A percentile compares a stretch with the other conserved stretches of the same genome.
These are phyloP conservation scores for Riparia riparia DNA, from an alignment of 2,113 vertebrate species.

Conservation along the genomic window DNA sequence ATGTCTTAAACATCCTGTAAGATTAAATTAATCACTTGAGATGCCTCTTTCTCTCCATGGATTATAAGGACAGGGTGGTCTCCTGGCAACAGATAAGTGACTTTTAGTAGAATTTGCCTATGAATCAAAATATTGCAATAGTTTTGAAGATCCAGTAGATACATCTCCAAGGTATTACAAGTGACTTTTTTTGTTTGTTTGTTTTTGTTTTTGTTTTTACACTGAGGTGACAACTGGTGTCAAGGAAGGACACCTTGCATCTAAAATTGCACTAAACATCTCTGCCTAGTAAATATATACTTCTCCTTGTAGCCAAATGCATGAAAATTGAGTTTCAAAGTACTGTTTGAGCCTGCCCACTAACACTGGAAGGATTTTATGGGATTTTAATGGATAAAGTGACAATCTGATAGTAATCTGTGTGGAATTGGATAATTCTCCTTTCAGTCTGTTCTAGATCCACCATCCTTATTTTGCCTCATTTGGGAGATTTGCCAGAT, in stretches of 20 bases:
- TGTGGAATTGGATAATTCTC: neutral
- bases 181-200: neutral
- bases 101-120: neutral
- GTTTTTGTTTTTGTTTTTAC: neutral
- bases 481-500: neutral
- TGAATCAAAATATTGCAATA: neutral
- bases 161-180: neutral
- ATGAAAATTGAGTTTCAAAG: neutral
- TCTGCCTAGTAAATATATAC: neutral
- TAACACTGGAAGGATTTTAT: neutral
- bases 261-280: neutral
- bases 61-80: neutral
- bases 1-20: neutral
- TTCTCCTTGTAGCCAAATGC: neutral
- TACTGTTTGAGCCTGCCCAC: fast-evolving
- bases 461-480: neutral
- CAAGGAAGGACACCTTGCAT: neutral
- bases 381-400: neutral
- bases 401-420: neutral
- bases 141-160: neutral
- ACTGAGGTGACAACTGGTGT: neutral
- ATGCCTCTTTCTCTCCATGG: neutral
- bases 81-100: neutral
- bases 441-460: neutral
- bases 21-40: neutral